phyloP scores from a whole-genome alignment of 2,797 vertebrate genomes.

The Cossypha polioptera region DNA sequence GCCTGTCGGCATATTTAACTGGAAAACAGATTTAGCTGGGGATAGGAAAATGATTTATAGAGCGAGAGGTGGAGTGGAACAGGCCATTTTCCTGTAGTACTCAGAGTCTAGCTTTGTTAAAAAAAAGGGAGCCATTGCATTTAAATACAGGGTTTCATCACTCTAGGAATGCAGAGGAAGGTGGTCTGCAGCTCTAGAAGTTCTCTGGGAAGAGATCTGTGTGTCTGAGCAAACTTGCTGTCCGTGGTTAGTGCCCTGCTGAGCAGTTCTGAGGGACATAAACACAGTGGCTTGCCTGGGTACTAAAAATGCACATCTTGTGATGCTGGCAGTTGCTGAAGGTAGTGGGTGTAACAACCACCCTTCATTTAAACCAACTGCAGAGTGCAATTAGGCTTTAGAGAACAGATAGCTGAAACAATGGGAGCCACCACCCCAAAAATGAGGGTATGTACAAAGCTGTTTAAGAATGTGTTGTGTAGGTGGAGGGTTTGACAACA shows the following conservation, averaged over 20 bases:
- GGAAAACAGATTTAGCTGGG: background rate
- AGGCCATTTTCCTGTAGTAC: background rate
- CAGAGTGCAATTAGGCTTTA: conserved; percentile 39
- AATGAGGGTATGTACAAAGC: background rate
- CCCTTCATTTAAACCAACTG: background rate
- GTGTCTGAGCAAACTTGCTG: background rate
- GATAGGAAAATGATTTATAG: background rate
- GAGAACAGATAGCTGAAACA: conserved; percentile 28
- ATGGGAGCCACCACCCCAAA: conserved; percentile 1
- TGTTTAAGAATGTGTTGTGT: background rate
- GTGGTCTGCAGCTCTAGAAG: background rate
- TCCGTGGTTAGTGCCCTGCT: background rate
- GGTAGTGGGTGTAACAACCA: background rate
- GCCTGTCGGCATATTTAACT: background rate
- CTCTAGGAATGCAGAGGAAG: background rate
- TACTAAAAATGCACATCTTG: background rate
- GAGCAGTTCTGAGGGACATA: background rate
- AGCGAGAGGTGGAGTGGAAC: background rate
- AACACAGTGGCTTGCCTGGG: background rate
- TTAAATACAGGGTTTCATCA: background rate
- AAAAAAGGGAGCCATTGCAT: background rate
- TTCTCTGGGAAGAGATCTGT: background rate
- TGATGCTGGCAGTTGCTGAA: background rate
- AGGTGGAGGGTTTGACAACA: conserved; percentile 29
- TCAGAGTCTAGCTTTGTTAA: background rate